Base-by-base conservation (phyloP, 2,113 vertebrate species). In the Vireo altiloquus region DNA sequence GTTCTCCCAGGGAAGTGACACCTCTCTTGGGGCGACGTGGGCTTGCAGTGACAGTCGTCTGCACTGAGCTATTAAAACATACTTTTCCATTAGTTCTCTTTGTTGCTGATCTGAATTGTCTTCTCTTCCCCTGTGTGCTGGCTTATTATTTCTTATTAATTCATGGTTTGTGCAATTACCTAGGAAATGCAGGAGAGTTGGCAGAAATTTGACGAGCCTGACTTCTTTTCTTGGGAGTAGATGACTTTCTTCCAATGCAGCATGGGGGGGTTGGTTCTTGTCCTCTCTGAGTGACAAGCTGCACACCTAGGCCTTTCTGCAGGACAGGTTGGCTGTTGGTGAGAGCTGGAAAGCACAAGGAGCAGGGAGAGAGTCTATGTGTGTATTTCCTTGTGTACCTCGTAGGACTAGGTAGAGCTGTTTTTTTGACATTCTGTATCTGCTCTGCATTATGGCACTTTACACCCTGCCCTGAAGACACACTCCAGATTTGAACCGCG, bases 91-190 rank as follows among this genome's bases (percentile, higher is more conserved):
- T 78, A 56, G 64, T 90, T 91, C 74, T 78, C 90, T 92, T 90
- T 15, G 27, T 66, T 88, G 90, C 78, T 52, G 14, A 70, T 90
- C 76, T 71, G 71, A 86, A 77, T 88, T 70, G 64, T 88, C 86
- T 76, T 80, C 52, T 75, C 89, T 90, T 92, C 86, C 83, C 89
- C 37, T 79, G 83, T 82, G 89, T 90, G 82, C 82, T 60, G 76
- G 76, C 79, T 97, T 71, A 53, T 90, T 90, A 89, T 95, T 95
- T 93, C 90, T 89, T 69, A 82, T 95, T 93, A 95, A 88, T 90
- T 94, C 82, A 28, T 44, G 64, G 35, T 88, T 93, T 83, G 40
- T 88, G 82, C 88, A 93, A 71, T 97, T 96, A 94, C 64, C 60
- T 84, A 86, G 59, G 85, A 93, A 90, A 65, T 71, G 79, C 74